Evolutionary conservation across 2,113 vertebrate species (phyloP), one percentile per base, ranked within the genome.

Genomic region (Coryphaenoides rupestris): DNA sequence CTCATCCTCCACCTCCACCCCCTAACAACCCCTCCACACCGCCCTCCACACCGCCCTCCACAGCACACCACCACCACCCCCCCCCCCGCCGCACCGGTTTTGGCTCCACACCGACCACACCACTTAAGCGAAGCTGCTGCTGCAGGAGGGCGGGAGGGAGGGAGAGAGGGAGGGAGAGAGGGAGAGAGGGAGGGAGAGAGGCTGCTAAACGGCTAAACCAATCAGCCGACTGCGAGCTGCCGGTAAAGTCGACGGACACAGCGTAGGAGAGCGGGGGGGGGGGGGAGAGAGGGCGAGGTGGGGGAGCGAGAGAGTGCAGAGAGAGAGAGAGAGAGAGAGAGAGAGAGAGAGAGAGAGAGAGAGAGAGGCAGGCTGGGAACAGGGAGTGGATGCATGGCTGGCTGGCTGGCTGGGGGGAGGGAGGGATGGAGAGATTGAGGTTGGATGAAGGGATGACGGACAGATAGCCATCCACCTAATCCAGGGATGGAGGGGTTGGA

Each of bases 131-230:
- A n/a, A n/a, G n/a, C n/a, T n/a, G n/a, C n/a, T n/a, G n/a, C n/a
- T n/a, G n/a, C n/a, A n/a, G n/a, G n/a, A n/a, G n/a, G n/a, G n/a
- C n/a, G n/a, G n/a, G n/a, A n/a, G n/a, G n/a, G n/a, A n/a, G n/a
- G n/a, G n/a, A n/a, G n/a, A n/a, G n/a, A 40, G 33, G 33, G 7
- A 12, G 33, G 5, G 33, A 10, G 33, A 12, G 33, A 1, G 33
- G 33, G 33, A 12, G 6, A 12, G 33, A 12, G 33, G 83, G 83
- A 83, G 82, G 83, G 76, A 68, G 73, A 76, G 69, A 72, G 80
- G 79, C 81, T 84, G 86, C 86, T 82, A 79, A 89, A 81, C 64
- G 75, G 86, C 86, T 82, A 79, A 89, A 81, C 64, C 77, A 71
- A 76, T 78, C 80, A 70, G 63, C 86, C 76, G 82, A 79, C 84